phyloP scores from a whole-genome alignment of 1,140 invertebrate species.

The Himalopsyche phryganea region DNA sequence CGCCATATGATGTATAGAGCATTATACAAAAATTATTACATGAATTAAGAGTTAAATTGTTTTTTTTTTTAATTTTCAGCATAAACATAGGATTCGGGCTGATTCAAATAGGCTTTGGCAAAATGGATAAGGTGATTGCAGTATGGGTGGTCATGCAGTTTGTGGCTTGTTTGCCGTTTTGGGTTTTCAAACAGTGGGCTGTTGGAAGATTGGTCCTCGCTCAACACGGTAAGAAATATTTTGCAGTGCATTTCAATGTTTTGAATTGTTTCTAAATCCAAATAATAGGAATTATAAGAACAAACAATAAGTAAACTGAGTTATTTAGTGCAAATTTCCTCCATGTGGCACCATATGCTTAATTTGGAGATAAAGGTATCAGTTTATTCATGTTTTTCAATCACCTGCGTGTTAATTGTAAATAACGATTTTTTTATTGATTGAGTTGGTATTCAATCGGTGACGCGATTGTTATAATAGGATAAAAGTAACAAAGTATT shows the following conservation, averaged over 20 bases:
- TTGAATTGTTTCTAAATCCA: neutral
- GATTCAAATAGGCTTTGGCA: conserved; percentile 48
- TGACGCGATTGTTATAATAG: too few relatives aligned
- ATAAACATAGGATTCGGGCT: conserved; percentile 51
- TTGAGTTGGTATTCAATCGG: too few relatives aligned
- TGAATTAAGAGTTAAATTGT: too few relatives aligned
- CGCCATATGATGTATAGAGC: too few relatives aligned
- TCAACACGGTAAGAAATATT: neutral
- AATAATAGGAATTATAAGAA: neutral
- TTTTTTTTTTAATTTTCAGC: conserved; percentile 26
- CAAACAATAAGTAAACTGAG: neutral
- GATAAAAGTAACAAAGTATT: too few relatives aligned
- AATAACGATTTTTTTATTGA: too few relatives aligned
- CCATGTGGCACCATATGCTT: neutral
- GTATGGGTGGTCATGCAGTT: conserved; percentile 50
- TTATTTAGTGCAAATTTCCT: neutral
- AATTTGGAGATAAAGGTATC: neutral
- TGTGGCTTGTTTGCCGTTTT: conserved; percentile 49
- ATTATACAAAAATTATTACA: too few relatives aligned
- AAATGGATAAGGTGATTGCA: conserved; percentile 45
- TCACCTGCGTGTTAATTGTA: too few relatives aligned
- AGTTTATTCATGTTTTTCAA: too few relatives aligned
- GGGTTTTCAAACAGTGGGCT: conserved; percentile 46
- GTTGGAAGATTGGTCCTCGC: conserved; percentile 20
- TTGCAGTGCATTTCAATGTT: neutral